Percentiles rank a stretch among this genome's conserved stretches.
Evolutionary conservation across 35 echinoderm and acorn worm genomes (phyloP).

Genomic region (Stichopus chloronotus): DNA sequence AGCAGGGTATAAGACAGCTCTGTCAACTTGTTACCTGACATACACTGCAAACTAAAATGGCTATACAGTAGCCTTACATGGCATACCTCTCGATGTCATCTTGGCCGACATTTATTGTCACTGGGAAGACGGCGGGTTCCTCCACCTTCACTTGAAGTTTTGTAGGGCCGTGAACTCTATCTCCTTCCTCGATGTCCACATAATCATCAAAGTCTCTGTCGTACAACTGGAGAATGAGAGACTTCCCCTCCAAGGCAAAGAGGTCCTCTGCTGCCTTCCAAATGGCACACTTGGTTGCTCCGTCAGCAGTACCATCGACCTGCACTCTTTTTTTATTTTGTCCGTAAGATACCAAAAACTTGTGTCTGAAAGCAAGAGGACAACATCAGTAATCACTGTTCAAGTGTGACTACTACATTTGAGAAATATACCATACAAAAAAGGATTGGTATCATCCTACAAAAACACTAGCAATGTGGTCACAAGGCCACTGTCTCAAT

Average conservation of each 20-base stretch:
- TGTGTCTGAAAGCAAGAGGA: conserved; percentile 6
- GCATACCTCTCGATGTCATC: no score
- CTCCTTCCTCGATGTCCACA: conserved; percentile 26
- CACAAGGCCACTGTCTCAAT: no score
- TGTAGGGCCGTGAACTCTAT: neutral
- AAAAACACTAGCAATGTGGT: no score
- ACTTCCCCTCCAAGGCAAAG: neutral
- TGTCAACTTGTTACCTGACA: no score
- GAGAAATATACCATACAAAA: neutral
- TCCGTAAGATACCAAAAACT: neutral
- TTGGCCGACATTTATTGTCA: neutral
- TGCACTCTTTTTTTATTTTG: conserved; percentile 21
- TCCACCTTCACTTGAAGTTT: neutral
- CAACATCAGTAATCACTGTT: neutral
- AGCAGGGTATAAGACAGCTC: no score
- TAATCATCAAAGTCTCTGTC: conserved; percentile 27
- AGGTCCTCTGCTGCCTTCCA: neutral
- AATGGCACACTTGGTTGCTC: neutral
- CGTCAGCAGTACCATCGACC: neutral
- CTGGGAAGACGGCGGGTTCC: neutral
- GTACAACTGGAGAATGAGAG: neutral
- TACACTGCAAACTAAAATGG: no score
- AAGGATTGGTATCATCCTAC: no score
- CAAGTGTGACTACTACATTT: neutral
- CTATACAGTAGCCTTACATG: no score